phyloP scores from a whole-genome alignment of 2,113 vertebrate genomes.

The Phainopepla nitens region DNA sequence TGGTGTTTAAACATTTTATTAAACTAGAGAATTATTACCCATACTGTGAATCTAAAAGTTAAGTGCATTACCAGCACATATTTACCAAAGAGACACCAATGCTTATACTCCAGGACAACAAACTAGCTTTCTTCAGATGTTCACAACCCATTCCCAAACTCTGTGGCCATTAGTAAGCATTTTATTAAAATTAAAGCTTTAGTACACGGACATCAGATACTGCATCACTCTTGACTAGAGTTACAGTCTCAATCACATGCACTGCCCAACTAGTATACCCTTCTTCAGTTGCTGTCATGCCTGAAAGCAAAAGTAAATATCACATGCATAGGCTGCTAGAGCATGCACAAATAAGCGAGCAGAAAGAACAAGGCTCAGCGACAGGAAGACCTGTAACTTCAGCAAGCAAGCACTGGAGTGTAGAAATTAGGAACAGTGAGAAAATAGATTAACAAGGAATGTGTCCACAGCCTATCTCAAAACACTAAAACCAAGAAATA shows the following conservation, averaged over 20 bases:
- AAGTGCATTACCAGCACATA: not conserved
- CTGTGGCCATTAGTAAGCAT: not conserved
- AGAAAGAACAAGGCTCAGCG: not conserved
- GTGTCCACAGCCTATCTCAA: not conserved
- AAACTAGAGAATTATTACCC: not conserved
- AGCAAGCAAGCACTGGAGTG: not conserved
- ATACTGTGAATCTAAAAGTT: not conserved
- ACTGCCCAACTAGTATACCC: not conserved
- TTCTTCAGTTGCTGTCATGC: not conserved
- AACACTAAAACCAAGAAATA: not conserved
- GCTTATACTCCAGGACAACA: not conserved
- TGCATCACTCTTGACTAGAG: not conserved
- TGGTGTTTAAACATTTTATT: not conserved
- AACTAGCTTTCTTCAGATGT: not conserved
- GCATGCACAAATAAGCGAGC: not conserved
- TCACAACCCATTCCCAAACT: not conserved
- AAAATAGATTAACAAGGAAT: not conserved
- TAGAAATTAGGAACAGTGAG: not conserved
- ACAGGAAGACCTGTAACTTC: not conserved
- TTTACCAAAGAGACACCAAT: not conserved
- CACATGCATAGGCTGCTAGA: not conserved
- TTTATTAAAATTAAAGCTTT: not conserved
- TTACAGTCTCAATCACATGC: not conserved
- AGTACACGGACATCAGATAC: not conserved
- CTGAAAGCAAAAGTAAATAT: not conserved